These are phyloP conservation scores for Coecobrya sp. DNA, from an alignment of 2,888 invertebrate species.

Conservation along the genomic window DNA sequence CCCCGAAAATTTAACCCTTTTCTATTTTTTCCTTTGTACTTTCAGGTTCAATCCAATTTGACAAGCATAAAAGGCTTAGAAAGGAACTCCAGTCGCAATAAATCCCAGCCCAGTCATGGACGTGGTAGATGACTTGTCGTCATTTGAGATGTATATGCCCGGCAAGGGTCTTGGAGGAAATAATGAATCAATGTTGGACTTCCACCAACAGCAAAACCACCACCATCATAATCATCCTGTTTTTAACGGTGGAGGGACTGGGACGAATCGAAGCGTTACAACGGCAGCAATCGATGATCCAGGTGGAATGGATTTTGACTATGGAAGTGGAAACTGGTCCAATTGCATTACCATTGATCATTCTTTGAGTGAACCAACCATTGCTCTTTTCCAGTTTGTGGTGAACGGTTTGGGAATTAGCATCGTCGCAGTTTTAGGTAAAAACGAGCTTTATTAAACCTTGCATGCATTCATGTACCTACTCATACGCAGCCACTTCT, in stretches of 20 bases:
- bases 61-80: background rate
- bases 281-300: conserved; percentile 52
- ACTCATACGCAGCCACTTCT: too few species aligned
- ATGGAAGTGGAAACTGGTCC: conserved; percentile 42
- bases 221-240: conserved; percentile 10
- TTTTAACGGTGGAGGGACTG: conserved; percentile 23
- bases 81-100: background rate
- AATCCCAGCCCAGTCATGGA: conserved; percentile 39
- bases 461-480: background rate
- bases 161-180: conserved; percentile 47
- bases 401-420: conserved; percentile 94
- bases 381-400: conserved; percentile 92
- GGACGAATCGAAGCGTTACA: background rate
- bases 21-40: background rate
- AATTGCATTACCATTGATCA: conserved; percentile 57
- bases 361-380: conserved; percentile 45
- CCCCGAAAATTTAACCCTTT: background rate
- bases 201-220: conserved; percentile 16
- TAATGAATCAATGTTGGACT: conserved; percentile 51
- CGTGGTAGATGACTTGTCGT: conserved; percentile 50
- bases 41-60: conserved; percentile 10
- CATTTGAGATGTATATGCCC: conserved; percentile 66
- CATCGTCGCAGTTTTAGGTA: conserved; percentile 89
- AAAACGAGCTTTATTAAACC: too few species aligned
- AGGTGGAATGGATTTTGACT: conserved; percentile 67